Conservation (phyloP, 92 coral and sea anemone genomes). For the Porites evermanni region DNA sequence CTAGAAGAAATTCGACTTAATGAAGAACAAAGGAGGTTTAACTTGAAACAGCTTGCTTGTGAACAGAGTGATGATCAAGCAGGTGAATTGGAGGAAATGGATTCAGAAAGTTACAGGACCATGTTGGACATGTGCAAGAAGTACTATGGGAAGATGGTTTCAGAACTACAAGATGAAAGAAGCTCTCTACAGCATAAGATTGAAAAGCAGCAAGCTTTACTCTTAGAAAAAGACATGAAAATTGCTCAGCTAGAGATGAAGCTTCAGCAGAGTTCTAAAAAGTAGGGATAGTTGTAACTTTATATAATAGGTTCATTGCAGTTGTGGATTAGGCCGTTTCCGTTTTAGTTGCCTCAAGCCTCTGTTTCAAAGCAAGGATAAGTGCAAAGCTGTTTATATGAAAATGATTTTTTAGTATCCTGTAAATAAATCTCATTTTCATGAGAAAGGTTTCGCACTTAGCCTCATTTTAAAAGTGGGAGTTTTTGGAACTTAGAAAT, state of each 20-base stretch:
- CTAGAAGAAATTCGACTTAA: conserved; percentile 85
- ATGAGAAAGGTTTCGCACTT: too few species aligned
- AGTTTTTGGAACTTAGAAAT: too few species aligned
- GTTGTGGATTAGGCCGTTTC: too few species aligned
- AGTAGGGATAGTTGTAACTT: conserved; percentile 2
- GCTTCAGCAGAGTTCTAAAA: conserved; percentile 27
- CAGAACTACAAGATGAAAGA: conserved; percentile 76
- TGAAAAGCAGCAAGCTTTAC: conserved; percentile 72
- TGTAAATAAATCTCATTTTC: too few species aligned
- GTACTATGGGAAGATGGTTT: conserved; percentile 87
- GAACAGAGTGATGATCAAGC: conserved; percentile 36
- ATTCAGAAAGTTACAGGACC: conserved; percentile 41
- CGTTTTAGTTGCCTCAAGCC: too few species aligned
- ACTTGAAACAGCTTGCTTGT: conserved; percentile 64
- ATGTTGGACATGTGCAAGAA: conserved; percentile 89
- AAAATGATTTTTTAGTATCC: too few species aligned
- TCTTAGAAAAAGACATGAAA: conserved; percentile 83
- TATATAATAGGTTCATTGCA: too few species aligned
- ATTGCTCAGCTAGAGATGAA: conserved; percentile 84
- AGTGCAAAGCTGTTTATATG: too few species aligned
- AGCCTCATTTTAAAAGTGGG: too few species aligned
- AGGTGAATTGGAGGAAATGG: conserved; percentile 30
- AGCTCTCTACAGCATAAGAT: conserved; percentile 75
- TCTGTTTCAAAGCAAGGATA: too few species aligned
- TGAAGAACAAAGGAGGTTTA: conserved; percentile 88